These are phyloP conservation scores for Neoniphon sammara DNA, from an alignment of 2,797 vertebrate species.

Conservation along the genomic window DNA sequence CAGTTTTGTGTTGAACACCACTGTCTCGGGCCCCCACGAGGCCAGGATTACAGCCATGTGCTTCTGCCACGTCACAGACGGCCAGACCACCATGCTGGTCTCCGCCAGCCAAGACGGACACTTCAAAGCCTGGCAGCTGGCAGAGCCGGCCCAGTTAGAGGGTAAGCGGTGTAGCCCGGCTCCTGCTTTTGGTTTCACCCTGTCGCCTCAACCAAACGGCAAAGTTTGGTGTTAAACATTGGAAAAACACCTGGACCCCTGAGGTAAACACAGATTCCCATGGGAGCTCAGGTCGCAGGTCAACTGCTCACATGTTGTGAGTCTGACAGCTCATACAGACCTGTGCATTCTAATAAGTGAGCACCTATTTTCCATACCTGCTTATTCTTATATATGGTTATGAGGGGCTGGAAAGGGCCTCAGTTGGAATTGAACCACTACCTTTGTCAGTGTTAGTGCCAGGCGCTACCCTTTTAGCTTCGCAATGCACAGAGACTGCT, in stretches of 20 bases:
- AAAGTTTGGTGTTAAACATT: not conserved
- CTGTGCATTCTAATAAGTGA: no score
- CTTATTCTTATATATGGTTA: no score
- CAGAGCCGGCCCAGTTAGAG: slow-evolving; percentile 81
- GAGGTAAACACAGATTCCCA: no score
- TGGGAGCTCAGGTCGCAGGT: no score
- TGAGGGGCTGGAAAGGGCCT: no score
- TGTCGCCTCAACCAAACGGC: not conserved
- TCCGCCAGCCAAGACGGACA: slow-evolving; percentile 88
- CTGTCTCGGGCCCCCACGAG: slow-evolving; percentile 89
- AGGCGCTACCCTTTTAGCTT: slow-evolving; percentile 7
- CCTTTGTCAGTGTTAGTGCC: not conserved
- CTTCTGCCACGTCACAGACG: slow-evolving; percentile 81
- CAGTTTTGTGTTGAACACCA: slow-evolving; percentile 94
- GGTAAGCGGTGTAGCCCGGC: slow-evolving; percentile 73
- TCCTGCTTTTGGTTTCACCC: not conserved
- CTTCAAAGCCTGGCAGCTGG: slow-evolving; percentile 94
- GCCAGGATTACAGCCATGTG: slow-evolving; percentile 87
- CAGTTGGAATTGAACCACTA: no score
- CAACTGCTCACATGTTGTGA: no score
- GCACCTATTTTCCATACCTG: no score
- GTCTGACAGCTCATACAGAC: no score
- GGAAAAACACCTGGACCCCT: no score
- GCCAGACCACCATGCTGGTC: slow-evolving; percentile 83
- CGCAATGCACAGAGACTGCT: not conserved